phyloP scores from a whole-genome alignment of 64 coral and sea anemone species.

The Pocillopora verrucosa region DNA sequence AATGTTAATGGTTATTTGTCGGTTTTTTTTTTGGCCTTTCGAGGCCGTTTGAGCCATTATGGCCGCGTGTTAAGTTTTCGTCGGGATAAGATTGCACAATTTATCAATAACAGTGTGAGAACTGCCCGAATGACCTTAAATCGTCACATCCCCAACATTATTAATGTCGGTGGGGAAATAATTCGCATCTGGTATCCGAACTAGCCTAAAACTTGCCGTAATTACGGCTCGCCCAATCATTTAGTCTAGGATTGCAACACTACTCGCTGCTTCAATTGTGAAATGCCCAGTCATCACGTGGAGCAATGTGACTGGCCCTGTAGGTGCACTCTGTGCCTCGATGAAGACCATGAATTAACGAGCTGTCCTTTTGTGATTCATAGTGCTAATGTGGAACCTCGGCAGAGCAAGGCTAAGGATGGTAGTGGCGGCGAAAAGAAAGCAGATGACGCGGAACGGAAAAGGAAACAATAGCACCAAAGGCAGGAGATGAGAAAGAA shows the following conservation, averaged over 20 bases:
- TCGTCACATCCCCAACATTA: background rate
- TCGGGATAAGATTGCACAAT: background rate
- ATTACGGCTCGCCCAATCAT: background rate
- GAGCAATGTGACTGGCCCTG: background rate
- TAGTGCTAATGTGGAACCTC: background rate
- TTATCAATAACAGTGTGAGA: background rate
- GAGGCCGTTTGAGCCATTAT: background rate
- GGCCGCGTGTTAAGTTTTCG: background rate
- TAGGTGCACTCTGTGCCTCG: background rate
- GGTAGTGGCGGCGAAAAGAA: too few relatives aligned
- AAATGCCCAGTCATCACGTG: background rate
- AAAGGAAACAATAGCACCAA: background rate
- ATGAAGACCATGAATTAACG: background rate
- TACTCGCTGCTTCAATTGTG: background rate
- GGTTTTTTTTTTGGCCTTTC: conserved; percentile 22
- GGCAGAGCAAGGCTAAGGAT: too few relatives aligned
- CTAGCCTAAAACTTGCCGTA: background rate
- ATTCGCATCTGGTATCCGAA: background rate
- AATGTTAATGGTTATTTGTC: conserved; percentile 41
- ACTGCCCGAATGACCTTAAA: background rate
- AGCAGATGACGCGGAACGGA: background rate
- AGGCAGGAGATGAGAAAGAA: too few relatives aligned
- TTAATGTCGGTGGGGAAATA: background rate
- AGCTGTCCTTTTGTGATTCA: background rate
- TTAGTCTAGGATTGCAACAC: background rate